phyloP scores from a whole-genome alignment of 2,797 vertebrate genomes.

The Vireo griseus region DNA sequence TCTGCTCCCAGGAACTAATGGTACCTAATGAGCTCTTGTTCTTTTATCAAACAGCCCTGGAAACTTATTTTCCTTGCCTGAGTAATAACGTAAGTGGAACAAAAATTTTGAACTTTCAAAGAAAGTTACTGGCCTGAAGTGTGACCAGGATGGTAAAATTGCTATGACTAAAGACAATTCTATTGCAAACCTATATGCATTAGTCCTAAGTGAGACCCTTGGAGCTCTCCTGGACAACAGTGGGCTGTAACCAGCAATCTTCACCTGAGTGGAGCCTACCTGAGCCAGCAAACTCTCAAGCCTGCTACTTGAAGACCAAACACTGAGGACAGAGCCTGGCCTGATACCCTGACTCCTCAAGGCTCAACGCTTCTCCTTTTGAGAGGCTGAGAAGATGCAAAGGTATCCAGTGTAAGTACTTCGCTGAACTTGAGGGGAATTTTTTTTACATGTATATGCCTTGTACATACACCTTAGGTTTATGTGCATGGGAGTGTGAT shows the following conservation, averaged over 20 bases:
- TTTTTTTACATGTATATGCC: not conserved
- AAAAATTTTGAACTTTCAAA: not conserved
- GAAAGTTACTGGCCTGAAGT: not conserved
- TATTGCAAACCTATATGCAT: not conserved
- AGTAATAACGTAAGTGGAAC: not conserved
- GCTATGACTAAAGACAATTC: not conserved
- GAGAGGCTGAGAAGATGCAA: not conserved
- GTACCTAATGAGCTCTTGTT: not conserved
- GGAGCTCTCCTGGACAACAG: not conserved
- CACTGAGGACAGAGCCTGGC: not conserved
- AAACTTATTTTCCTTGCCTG: not conserved
- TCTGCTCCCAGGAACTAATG: not conserved
- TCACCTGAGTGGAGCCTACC: not conserved
- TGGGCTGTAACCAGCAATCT: not conserved
- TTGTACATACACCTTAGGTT: not conserved
- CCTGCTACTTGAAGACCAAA: not conserved
- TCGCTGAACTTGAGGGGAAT: not conserved
- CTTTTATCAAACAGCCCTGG: not conserved
- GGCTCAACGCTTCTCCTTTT: not conserved
- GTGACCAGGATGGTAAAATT: not conserved
- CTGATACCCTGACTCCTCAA: not conserved
- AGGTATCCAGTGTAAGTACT: not conserved
- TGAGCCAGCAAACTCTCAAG: not conserved
- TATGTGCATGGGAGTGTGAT: not conserved
- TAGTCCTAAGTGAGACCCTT: not conserved